Conservation (phyloP, 2,797 vertebrate species). For the Melanotaenia parkinsoni region DNA sequence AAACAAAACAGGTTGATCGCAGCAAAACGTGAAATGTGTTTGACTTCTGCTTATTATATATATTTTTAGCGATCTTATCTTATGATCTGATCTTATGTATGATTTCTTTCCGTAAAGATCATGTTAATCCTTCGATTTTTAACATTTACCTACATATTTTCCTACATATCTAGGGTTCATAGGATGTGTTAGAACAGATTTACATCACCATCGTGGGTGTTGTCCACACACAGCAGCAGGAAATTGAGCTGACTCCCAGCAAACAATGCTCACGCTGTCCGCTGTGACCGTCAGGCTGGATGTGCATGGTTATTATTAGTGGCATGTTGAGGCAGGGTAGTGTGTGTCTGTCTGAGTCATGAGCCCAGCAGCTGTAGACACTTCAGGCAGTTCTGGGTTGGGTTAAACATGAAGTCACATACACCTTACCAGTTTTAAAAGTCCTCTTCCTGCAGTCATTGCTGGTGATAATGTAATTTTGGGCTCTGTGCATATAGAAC, state of each 20-base stretch:
- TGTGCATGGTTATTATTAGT: constrained; percentile 57
- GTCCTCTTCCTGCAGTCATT: background rate
- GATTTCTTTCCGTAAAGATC: background rate
- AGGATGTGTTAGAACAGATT: accelerated
- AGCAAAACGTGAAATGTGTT: background rate
- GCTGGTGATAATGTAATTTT: background rate
- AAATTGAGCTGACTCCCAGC: background rate
- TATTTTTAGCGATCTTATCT: background rate
- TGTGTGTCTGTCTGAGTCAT: constrained; percentile 55
- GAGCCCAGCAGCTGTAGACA: constrained; percentile 46
- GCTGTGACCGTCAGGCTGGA: background rate
- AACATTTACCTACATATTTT: background rate
- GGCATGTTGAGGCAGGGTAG: constrained; percentile 43
- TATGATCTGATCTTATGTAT: background rate
- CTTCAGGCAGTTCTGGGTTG: background rate
- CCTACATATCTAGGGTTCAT: too few relatives aligned
- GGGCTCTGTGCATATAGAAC: background rate
- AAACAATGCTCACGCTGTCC: background rate
- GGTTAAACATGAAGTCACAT: background rate
- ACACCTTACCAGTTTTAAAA: background rate
- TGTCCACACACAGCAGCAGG: background rate
- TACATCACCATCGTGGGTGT: background rate
- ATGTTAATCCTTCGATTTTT: background rate
- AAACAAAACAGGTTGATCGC: background rate
- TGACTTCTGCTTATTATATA: background rate